Base-by-base conservation (phyloP, 1,140 invertebrate genomes). In the Dolichoris vasculosae region DNA sequence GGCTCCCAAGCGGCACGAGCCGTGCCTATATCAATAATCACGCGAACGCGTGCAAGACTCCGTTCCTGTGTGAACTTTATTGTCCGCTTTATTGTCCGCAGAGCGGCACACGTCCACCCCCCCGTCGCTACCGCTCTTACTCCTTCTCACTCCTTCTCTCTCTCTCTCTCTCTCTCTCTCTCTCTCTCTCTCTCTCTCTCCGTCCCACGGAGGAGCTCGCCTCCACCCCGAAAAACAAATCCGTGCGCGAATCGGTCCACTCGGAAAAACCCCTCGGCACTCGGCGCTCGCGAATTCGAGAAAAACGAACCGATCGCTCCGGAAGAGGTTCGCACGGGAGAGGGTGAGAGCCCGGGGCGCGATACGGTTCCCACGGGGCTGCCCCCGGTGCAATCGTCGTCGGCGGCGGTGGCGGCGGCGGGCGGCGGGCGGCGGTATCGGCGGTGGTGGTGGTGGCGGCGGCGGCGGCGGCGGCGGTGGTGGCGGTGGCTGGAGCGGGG, bases 1-100 rank as follows among this genome's bases (percentile, higher is more conserved):
- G 20, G 69, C 40, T 69, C 85, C 84, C 78, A 43, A 77, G 79
- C 80, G 80, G 75, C 85, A 88, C 87, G 90, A 91, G 92, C 92
- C 90, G 88, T 81, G 88, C 86, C 86, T 87, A 73, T 88, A 87
- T 86, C 88, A 87, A 89, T 90, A 89, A 91, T 93, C 92, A 89
- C 91, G 92, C 89, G 91, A 91, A 90, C 91, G 91, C 90, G 90
- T 91, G 91, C 88, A 89, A 86, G 89, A 83, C 89, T 88, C 89
- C 87, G 92, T 91, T 91, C 89, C 91, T 91, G 89, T 92, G 91
- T 93, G 92, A 93, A 91, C 90, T 91, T 90, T 89, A 92, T 93
- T 91, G 89, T 88, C 86, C 83, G 79, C 88, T 88, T 89, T 89
- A 87, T 88, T 85, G 84, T 85, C 35, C 79, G 30, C 79, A 20